Evolutionary conservation across 1,140 invertebrate genomes (phyloP), one percentile per base, ranked within the genome.

Genomic region (Scylla paramamosain): DNA sequence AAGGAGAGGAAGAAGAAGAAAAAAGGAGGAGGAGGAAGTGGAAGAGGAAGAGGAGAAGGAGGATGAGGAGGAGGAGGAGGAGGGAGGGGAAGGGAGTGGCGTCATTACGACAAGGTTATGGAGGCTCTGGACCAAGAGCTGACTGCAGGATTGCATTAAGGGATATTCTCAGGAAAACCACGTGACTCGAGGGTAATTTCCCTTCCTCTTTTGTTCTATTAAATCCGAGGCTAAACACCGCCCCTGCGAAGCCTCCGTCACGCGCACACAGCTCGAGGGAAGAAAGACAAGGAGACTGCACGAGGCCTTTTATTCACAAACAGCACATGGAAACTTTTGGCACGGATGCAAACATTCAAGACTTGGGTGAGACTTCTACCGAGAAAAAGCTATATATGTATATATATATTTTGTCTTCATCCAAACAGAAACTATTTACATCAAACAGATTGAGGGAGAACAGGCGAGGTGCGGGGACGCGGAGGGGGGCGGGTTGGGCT

Each of bases 391-490:
- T 77, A 77, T 77, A 77, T 77, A 59, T n/a, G n/a, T 77, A 77
- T 77, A n/a, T 77, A n/a, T 77, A 77, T 77, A 77, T 77, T 77
- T 77, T 77, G 67, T 77, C 67, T 77, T 77, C 67, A 77, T 77
- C 67, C 67, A 77, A 77, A 77, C 67, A 77, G 67, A 77, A 77
- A 77, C 67, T 77, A 77, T 77, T 77, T 77, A 77, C 67, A 77
- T 77, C 67, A 25, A 59, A 77, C 67, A 77, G 67, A 77, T n/a
- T 20, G 20, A 77, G 25, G 67, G 67, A 25, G 67, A 77, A 20
- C 20, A 77, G 67, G 25, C 67, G 67, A 77, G 67, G 67, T n/a
- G 67, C 20, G 52, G 52, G 39, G 39, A 6, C 52, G 52, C 10
- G 52, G 52, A 16, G 2, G 20, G 52, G 0, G 20, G 67, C 67